phyloP scores from a whole-genome alignment of 2,888 invertebrate species.

The Prosapia bicincta region DNA sequence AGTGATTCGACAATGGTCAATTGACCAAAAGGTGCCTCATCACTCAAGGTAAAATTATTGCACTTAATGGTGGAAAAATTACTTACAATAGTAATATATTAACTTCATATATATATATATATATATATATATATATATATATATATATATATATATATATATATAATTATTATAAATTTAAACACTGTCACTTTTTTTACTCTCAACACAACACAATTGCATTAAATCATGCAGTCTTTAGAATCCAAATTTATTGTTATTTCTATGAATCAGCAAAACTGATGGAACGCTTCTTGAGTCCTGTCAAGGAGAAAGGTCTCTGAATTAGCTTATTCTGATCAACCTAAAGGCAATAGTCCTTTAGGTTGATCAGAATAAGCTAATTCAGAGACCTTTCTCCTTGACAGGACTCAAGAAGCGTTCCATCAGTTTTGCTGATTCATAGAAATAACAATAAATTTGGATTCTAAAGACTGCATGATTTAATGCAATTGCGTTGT shows the following conservation, averaged over 20 bases:
- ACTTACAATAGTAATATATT: too few relatives aligned
- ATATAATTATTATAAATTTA: not conserved
- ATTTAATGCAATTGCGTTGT: not conserved
- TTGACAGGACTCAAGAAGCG: constrained; percentile 34
- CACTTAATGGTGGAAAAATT: too few relatives aligned
- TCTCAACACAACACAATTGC: not conserved
- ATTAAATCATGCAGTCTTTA: not conserved
- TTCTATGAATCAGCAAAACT: constrained; percentile 5
- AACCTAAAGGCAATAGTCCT: too few relatives aligned
- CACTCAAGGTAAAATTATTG: too few relatives aligned
- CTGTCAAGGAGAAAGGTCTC: constrained; percentile 32
- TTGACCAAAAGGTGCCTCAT: too few relatives aligned
- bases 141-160: too few relatives aligned
- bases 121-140: too few relatives aligned
- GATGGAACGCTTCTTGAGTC: constrained; percentile 33
- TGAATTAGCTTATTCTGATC: not conserved
- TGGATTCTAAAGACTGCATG: not conserved
- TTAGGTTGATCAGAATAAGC: not conserved
- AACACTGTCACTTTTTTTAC: not conserved
- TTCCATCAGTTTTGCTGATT: constrained; percentile 17
- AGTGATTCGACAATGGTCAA: too few relatives aligned
- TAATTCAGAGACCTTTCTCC: constrained; percentile 26
- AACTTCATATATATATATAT: too few relatives aligned
- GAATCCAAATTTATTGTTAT: not conserved
- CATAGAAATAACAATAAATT: not conserved